Evolutionary conservation across 2,113 vertebrate species (phyloP).

Genomic region (Vulpes ferrilata): DNA sequence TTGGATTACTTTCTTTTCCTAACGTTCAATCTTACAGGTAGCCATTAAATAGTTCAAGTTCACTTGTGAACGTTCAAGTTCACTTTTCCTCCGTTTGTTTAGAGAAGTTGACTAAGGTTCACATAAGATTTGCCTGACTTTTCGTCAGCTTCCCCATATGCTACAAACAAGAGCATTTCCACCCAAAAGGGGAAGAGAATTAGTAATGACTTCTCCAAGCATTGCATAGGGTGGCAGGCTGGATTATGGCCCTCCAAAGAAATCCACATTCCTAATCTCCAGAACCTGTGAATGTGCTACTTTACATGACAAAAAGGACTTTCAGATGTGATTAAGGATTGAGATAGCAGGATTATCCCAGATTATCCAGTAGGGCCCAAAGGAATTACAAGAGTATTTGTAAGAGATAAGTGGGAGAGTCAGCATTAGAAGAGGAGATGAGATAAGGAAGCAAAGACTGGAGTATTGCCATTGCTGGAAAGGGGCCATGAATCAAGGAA

Average conservation of each 20-base stretch:
- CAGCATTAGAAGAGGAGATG: not conserved
- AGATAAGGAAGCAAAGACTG: not conserved
- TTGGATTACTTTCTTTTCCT: conserved; percentile 28
- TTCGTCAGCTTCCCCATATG: conserved; percentile 32
- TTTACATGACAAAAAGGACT: not conserved
- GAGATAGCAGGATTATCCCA: not conserved
- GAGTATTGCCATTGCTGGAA: not conserved
- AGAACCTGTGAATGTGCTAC: not conserved
- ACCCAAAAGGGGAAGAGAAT: conserved; percentile 17
- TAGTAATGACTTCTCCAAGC: conserved; percentile 5
- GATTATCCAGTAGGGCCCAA: not conserved
- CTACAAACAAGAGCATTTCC: conserved; percentile 22
- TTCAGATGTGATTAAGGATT: not conserved
- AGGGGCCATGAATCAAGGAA: not conserved
- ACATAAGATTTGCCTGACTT: not conserved
- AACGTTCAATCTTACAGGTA: not conserved
- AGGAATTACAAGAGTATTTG: not conserved
- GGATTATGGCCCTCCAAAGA: not conserved
- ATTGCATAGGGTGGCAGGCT: not conserved
- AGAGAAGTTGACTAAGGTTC: not conserved
- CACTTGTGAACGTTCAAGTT: not conserved
- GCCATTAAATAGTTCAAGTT: not conserved
- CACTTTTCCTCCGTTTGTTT: conserved; percentile 23
- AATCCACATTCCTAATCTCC: not conserved
- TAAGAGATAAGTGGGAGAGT: not conserved